These are phyloP conservation scores for Panthera uncia DNA, from an alignment of 2,113 vertebrate genomes.

Conservation along the genomic window DNA sequence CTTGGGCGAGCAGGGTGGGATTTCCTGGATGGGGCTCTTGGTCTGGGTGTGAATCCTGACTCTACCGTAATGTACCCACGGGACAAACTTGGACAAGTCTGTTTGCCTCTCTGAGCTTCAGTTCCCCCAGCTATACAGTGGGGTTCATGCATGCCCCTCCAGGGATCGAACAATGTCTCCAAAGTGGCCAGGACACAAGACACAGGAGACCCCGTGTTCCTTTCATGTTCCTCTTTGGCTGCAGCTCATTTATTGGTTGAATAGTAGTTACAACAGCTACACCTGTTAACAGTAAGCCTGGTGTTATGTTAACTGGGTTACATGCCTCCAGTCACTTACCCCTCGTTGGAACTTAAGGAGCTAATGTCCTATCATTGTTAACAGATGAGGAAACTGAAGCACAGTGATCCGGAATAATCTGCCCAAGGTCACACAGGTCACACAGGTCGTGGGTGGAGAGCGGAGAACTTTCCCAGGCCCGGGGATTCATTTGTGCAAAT, in stretches of 20 bases:
- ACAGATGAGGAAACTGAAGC: not conserved
- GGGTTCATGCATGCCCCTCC: too few relatives aligned
- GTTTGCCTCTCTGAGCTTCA: not conserved
- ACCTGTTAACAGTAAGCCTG: fast-evolving
- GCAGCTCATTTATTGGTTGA: not conserved
- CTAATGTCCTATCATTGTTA: not conserved
- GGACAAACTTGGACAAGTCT: not conserved
- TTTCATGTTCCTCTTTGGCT: not conserved
- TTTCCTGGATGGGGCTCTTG: not conserved
- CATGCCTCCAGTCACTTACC: not conserved
- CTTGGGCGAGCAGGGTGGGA: fast-evolving
- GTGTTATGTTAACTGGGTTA: too few relatives aligned
- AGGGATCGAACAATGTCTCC: not conserved
- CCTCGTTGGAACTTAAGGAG: not conserved
- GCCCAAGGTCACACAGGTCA: not conserved
- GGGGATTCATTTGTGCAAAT: not conserved
- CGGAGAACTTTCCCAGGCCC: not conserved
- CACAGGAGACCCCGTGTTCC: not conserved
- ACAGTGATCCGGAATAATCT: not conserved
- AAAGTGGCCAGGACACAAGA: not conserved
- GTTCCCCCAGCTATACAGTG: not conserved
- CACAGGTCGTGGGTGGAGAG: not conserved
- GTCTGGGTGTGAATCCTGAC: not conserved
- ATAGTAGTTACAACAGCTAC: not conserved
- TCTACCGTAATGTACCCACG: not conserved